Evolutionary conservation across 1,140 invertebrate species (phyloP), one percentile per base, ranked within the genome.

Genomic region (Bombus breviceps): DNA sequence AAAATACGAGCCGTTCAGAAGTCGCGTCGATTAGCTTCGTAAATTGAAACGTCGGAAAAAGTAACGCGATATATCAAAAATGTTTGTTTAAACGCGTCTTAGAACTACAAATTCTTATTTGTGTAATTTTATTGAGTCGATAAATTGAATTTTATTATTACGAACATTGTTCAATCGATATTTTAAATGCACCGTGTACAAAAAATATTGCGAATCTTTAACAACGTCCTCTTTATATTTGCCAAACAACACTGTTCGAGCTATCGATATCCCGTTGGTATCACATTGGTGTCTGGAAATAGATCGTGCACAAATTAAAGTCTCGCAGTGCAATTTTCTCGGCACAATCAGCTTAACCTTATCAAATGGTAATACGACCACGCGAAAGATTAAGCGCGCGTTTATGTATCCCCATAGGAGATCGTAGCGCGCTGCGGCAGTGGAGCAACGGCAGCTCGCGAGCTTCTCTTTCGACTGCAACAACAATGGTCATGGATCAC

Each of bases 401-500:
- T 28, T 32, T 75, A 47, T 37, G 62, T 76, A 76, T 74, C 72
- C 59, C 25, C 6, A 57, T 22, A 2, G 5, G 41, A 53, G 53
- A 68, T 43, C 39, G n/a, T 3, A 18, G 25, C 34, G 12, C 3
- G n/a, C 34, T 22, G 22, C 39, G 39, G 39, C 6, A 32, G 41
- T 18, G 57, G 1, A 15, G 73, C 53, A 64, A 22, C 76, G 15
- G 22, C 71, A 64, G 32, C 72, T 68, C 77, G 83, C 47, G 76
- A 80, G 88, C 75, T 77, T 86, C 82, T 78, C 69, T 69, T 72
- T 82, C 77, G 66, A 10, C 34, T 41, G 74, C 34, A 83, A 83
- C 84, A 89, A 89, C 84, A 89, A 89, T 89, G 80, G 80, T 43
- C 75, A 62, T 68, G 88, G 88, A 85, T 89, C 88, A 89, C 88